Evolutionary conservation across 2,888 invertebrate genomes (phyloP), one percentile per base, ranked within the genome.

Genomic region (Atethmia centrago): DNA sequence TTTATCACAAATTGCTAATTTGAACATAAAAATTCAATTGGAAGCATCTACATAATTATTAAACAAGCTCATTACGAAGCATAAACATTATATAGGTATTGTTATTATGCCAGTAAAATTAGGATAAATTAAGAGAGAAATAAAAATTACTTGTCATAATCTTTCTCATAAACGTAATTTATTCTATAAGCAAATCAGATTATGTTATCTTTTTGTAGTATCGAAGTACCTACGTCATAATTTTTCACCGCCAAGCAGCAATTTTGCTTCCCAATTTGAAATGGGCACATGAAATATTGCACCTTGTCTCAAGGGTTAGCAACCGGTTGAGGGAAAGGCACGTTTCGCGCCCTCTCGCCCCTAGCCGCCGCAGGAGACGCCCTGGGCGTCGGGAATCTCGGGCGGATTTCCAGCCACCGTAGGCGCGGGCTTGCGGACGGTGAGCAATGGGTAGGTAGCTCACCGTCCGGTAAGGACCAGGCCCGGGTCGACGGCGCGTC

Each of bases 31-130:
- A 58, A 21, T 42, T 25, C 5, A 16, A 7, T 14, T 16, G 8
- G 10, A n/a, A 53, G 5, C 2, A 28, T 31, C 47, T 56, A 74
- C 31, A 31, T 10, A 28, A n/a, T 47, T n/a, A 61, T 73, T 28
- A 47, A 65, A 58, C 49, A 19, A 66, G 47, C 31, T 31, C 21
- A 45, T 51, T 2, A n/a, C 14, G 16, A 74, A 63, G 19, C 47
- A 14, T 19, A 16, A 31, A 55, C 14, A 10, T 51, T 19, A n/a
- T n/a, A n/a, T n/a, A 28, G 12, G 8, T 58, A 58, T 36, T 21
- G n/a, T 49, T n/a, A 58, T n/a, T 16, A 19, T 14, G 5, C 0
- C 36, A 47, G 40, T 10, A n/a, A 16, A 40, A 47, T 7, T 14
- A 16, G 14, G 9, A 42, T n/a, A n/a, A n/a, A n/a, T n/a, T n/a